Conservation (phyloP, 2,113 vertebrate species). For the Paracanthobrama guichenoti region DNA sequence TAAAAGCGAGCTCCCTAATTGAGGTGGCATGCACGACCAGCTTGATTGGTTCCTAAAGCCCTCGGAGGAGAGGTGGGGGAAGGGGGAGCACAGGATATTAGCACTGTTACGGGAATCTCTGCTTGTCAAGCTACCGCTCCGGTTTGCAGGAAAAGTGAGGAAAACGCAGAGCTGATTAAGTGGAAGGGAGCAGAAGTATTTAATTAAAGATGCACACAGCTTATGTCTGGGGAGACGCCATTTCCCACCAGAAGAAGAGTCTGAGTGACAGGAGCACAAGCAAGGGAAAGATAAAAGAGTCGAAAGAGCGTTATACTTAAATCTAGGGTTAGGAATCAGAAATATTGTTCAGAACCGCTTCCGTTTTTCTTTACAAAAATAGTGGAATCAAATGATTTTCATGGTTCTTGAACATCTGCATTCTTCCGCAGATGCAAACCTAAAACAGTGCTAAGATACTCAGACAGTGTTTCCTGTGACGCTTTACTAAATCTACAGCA, state of each 20-base stretch:
- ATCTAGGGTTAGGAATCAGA: background rate
- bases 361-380: background rate
- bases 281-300: background rate
- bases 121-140: slow-evolving; percentile 1
- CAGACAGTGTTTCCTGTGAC: background rate
- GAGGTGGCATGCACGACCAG: slow-evolving; percentile 44
- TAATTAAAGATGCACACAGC: slow-evolving; percentile 37
- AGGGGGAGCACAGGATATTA: slow-evolving; percentile 28
- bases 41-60: slow-evolving; percentile 41
- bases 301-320: background rate
- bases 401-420: too few species aligned
- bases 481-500: background rate
- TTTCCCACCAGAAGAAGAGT: slow-evolving; percentile 31
- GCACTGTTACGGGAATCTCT: slow-evolving; percentile 8
- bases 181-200: slow-evolving; percentile 40
- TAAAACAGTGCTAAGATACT: too few species aligned
- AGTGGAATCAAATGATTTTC: too few species aligned
- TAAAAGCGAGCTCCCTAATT: slow-evolving; percentile 41
- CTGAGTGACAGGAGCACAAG: slow-evolving; percentile 32
- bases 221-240: slow-evolving; percentile 15
- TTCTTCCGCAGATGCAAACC: too few species aligned
- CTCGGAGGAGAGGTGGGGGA: slow-evolving; percentile 3
- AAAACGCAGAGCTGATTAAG: slow-evolving; percentile 38
- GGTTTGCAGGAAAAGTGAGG: slow-evolving; percentile 10
- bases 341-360: background rate